These are phyloP conservation scores for Orchesellides sinensis DNA, from an alignment of 2,888 invertebrate species.

Conservation along the genomic window DNA sequence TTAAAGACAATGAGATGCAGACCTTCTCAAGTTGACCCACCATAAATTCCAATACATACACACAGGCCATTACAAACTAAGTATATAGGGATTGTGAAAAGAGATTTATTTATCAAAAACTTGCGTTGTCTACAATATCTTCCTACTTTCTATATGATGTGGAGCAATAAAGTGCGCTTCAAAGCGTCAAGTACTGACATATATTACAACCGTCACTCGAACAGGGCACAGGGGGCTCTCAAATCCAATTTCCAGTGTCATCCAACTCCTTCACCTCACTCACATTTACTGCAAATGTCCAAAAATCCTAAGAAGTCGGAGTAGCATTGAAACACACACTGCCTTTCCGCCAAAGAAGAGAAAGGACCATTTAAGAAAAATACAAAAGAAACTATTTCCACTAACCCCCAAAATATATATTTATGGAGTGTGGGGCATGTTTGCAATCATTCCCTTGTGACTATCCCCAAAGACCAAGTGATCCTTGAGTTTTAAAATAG, in stretches of 20 bases:
- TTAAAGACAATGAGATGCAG: constrained; percentile 6
- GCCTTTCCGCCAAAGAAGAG: neutral
- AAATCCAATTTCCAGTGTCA: constrained; percentile 72
- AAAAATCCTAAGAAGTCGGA: constrained; percentile 7
- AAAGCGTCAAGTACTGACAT: constrained; percentile 71
- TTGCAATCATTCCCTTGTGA: constrained; percentile 10
- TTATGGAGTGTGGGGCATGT: constrained; percentile 9
- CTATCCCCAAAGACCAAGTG: neutral
- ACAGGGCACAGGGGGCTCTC: constrained; percentile 57
- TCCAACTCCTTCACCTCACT: constrained; percentile 63
- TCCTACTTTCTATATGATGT: constrained; percentile 46
- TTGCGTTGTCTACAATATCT: neutral
- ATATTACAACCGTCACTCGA: constrained; percentile 65
- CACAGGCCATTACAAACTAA: neutral
- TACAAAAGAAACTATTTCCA: neutral
- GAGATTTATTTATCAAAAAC: constrained; percentile 16
- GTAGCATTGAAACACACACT: neutral
- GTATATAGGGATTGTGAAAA: constrained; percentile 4
- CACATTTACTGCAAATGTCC: constrained; percentile 14
- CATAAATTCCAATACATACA: constrained; percentile 18
- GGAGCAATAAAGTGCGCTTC: constrained; percentile 70
- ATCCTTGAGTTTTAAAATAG: neutral
- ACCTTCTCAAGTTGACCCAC: constrained; percentile 18
- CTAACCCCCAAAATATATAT: neutral
- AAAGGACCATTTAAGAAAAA: neutral